These are phyloP conservation scores for Heliconius ethilla DNA, from an alignment of 2,888 invertebrate genomes.

Conservation along the genomic window DNA sequence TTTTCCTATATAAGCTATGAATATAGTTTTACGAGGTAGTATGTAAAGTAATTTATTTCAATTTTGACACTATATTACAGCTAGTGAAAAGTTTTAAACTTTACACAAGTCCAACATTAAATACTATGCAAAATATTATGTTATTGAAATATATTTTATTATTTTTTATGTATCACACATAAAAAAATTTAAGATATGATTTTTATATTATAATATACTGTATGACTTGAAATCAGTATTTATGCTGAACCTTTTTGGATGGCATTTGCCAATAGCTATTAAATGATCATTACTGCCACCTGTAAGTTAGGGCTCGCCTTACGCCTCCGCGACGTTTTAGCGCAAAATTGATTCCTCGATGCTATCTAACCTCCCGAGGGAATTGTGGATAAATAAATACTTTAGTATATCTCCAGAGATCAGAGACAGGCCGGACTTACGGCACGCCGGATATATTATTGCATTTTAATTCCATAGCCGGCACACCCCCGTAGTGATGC, in stretches of 20 bases:
- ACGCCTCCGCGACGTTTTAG: conserved; percentile 76
- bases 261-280: conserved; percentile 51
- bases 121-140: not conserved
- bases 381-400: conserved; percentile 79
- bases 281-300: conserved; percentile 61
- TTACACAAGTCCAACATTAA: not conserved
- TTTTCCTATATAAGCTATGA: too few relatives aligned
- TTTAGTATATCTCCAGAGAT: conserved; percentile 76
- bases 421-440: conserved; percentile 77
- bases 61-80: too few relatives aligned
- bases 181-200: not conserved
- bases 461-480: conserved; percentile 76
- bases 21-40: too few relatives aligned
- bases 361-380: conserved; percentile 77
- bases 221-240: conserved; percentile 16
- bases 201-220: not conserved
- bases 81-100: not conserved
- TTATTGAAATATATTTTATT: not conserved
- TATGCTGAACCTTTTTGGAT: conserved; percentile 46
- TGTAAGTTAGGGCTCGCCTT: conserved; percentile 68
- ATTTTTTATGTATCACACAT: too few relatives aligned
- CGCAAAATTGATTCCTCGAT: conserved; percentile 80
- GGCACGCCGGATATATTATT: conserved; percentile 73
- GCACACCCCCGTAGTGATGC: conserved; percentile 76
- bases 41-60: too few relatives aligned